Base-by-base conservation (phyloP, 2,113 vertebrate species). In the Pterocles burchelli region DNA sequence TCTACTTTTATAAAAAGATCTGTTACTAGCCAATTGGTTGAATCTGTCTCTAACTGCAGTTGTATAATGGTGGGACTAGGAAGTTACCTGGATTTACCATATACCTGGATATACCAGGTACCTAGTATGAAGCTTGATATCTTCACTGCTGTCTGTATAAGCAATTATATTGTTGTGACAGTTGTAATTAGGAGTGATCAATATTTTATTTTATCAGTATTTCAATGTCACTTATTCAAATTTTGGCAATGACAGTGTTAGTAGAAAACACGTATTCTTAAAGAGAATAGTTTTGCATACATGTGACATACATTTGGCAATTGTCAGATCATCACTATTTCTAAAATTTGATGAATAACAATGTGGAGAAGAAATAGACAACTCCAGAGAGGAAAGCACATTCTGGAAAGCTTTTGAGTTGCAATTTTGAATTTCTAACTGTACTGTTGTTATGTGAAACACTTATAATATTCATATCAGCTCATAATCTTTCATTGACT, bases 401-500 rank as follows among this genome's bases (percentile, higher is more conserved):
- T 5, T 66, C 12, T 85, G 66, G 31, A 82, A 82, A 75, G 7
- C 13, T 34, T 68, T 67, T 79, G 21, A 65, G n/a, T 38, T 59
- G 13, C 26, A 77, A 38, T 93, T 90, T 88, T 87, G 34, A 11
- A 38, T 22, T 81, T 89, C n/a, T 77, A 45, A 74, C 41, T 62
- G 13, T 67, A 58, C 7, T 71, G 41, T 74, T 96, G 55, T 76
- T 94, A 41, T 48, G 54, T 38, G 48, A 76, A 90, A 55, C 34
- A 66, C 29, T 31, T 73, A 33, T 25, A 88, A 75, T 89, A 74
- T 74, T 90, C 65, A 77, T 48, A 68, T 8, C 11, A 84, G 67
- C 48, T 85, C 38, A 83, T 85, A 96, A 96, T 89, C 33, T 54
- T 88, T 92, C 72, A 85, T 24, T 38, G 66, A 84, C 17, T 77